Conservation (phyloP, 2,113 vertebrate genomes). For the Sakesphorus luctuosus region DNA sequence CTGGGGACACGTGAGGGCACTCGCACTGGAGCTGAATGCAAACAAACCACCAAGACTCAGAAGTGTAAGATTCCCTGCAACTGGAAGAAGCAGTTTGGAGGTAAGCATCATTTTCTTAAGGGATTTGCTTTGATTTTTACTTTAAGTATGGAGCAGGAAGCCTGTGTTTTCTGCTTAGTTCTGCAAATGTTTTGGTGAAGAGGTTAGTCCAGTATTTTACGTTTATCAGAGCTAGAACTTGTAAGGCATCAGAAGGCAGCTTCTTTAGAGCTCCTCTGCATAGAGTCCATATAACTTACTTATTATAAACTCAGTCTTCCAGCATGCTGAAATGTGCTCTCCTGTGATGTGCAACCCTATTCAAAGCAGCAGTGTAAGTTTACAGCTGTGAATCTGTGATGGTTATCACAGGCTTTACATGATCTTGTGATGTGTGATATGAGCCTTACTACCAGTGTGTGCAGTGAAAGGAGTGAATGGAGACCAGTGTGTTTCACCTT, state of each 20-base stretch:
- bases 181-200: background rate
- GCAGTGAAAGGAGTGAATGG: background rate
- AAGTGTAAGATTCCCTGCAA: constrained; percentile 99
- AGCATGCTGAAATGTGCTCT: background rate
- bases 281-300: background rate
- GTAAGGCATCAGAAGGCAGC: background rate
- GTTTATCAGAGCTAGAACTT: background rate
- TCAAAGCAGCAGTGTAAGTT: background rate
- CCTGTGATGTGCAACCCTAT: background rate
- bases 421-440: background rate
- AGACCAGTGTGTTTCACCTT: background rate
- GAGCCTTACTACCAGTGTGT: background rate
- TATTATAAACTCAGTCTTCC: background rate
- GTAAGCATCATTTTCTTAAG: constrained; percentile 57
- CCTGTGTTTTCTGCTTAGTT: background rate
- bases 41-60: constrained; percentile 97
- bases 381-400: fast-evolving
- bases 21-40: constrained; percentile 88
- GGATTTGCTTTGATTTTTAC: background rate
- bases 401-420: background rate
- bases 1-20: constrained; percentile 95
- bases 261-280: background rate
- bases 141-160: background rate
- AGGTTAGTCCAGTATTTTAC: background rate
- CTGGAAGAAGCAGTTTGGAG: constrained; percentile 99